Conservation (phyloP, 1,140 invertebrate genomes). For the Scaptomyza graminum region DNA sequence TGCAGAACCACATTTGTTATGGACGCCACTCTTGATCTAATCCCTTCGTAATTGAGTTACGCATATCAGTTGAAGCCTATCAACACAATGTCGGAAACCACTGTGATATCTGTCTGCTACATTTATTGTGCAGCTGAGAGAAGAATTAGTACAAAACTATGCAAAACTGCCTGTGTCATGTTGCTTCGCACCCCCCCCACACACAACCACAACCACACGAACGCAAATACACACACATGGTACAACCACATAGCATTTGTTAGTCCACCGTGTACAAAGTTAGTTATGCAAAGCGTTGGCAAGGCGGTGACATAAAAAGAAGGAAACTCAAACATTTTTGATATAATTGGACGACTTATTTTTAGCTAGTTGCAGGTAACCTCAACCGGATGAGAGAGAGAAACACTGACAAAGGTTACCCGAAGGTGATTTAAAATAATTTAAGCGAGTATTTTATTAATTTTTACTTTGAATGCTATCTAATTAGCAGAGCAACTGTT, state of each 20-base stretch:
- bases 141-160: conserved; percentile 15
- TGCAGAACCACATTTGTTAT: conserved; percentile 20
- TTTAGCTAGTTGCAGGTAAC: conserved; percentile 36
- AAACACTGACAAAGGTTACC: background rate
- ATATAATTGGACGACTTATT: conserved; percentile 41
- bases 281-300: conserved; percentile 62
- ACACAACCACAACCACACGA: background rate
- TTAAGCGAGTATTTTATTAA: background rate
- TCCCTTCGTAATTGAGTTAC: conserved; percentile 76
- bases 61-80: conserved; percentile 62
- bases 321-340: conserved; percentile 44
- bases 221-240: conserved; percentile 4
- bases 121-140: background rate
- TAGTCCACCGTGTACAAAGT: conserved; percentile 23
- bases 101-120: conserved; percentile 1
- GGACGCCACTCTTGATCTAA: conserved; percentile 27
- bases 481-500: too few relatives aligned
- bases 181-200: conserved; percentile 13
- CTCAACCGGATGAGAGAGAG: background rate
- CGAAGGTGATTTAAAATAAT: background rate
- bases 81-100: conserved; percentile 14
- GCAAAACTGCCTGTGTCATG: conserved; percentile 46
- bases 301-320: conserved; percentile 45
- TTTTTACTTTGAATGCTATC: background rate
- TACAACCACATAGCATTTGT: background rate